Conservation (phyloP, 2,888 invertebrate species). For the Theodoxus fluviatilis region DNA sequence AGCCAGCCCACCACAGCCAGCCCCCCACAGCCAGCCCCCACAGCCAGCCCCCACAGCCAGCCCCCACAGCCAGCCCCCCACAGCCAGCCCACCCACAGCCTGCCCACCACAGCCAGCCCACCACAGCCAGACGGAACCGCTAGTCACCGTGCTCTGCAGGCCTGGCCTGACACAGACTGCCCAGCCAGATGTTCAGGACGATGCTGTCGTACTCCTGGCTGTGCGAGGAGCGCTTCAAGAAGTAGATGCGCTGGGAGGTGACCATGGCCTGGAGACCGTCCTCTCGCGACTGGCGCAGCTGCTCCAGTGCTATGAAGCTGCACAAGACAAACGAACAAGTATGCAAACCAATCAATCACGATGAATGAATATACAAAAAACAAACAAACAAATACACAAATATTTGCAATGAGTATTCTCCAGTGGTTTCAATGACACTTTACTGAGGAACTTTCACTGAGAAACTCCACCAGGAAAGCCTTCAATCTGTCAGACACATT, state of each 20-base stretch:
- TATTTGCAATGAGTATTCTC: background rate
- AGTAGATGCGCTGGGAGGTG: constrained; percentile 77
- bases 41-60: no score
- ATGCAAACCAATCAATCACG: background rate
- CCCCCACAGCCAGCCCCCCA: no score
- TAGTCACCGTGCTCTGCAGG: constrained; percentile 74
- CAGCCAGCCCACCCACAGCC: no score
- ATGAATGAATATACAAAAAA: background rate
- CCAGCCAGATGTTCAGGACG: constrained; percentile 58
- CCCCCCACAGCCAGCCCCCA: no score
- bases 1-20: no score
- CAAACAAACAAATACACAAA: background rate
- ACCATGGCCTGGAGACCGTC: constrained; percentile 82
- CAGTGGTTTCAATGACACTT: background rate
- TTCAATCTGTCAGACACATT: no score
- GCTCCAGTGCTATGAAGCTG: constrained; percentile 82
- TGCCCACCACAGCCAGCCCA: no score
- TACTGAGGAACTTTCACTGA: no score
- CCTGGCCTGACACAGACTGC: no score
- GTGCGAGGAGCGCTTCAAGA: constrained; percentile 71
- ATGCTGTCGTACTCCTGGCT: constrained; percentile 53
- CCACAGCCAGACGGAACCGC: constrained; percentile 14
- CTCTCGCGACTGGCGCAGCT: constrained; percentile 70
- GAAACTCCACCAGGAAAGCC: no score
- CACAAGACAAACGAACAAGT: no score